phyloP scores from a whole-genome alignment of 30 jellyfish, hydroid and myxozoan species.

The Nemopilema nomurai region DNA sequence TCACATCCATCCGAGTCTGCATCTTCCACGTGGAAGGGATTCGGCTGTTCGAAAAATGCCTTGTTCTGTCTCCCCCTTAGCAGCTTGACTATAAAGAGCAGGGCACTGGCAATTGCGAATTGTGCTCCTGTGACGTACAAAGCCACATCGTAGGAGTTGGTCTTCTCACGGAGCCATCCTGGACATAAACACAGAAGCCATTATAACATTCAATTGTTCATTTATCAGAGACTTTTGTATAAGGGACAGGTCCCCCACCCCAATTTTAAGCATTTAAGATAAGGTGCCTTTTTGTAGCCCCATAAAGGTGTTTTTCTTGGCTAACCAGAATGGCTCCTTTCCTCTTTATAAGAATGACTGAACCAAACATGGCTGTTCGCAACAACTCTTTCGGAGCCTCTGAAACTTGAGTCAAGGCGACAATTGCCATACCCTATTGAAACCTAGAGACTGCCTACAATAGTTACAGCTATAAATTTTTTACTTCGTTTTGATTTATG shows the following conservation, averaged over 20 bases:
- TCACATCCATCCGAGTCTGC: neutral
- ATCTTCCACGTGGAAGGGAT: neutral
- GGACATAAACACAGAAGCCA: neutral
- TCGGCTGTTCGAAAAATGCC: neutral
- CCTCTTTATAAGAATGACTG: no score
- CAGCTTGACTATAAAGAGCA: constrained; percentile 41
- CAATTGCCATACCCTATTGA: no score
- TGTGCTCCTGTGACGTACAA: constrained; percentile 60
- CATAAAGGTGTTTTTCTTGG: no score
- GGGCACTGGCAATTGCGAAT: constrained; percentile 39
- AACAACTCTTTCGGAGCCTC: no score
- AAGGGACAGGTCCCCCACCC: neutral
- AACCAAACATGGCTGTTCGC: no score
- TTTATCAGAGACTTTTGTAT: neutral
- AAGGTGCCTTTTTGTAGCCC: neutral
- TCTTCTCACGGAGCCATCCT: constrained; percentile 70
- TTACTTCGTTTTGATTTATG: no score
- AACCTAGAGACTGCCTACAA: no score
- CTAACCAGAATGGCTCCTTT: no score
- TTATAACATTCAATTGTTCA: neutral
- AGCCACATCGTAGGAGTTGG: constrained; percentile 45
- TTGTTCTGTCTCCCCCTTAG: neutral
- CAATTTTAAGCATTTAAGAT: neutral
- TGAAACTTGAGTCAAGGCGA: no score
- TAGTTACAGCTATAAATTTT: no score